Percentiles rank a stretch among this genome's conserved stretches.
Evolutionary conservation across 2,797 vertebrate genomes (phyloP).

Genomic region (Pteropus rufus): DNA sequence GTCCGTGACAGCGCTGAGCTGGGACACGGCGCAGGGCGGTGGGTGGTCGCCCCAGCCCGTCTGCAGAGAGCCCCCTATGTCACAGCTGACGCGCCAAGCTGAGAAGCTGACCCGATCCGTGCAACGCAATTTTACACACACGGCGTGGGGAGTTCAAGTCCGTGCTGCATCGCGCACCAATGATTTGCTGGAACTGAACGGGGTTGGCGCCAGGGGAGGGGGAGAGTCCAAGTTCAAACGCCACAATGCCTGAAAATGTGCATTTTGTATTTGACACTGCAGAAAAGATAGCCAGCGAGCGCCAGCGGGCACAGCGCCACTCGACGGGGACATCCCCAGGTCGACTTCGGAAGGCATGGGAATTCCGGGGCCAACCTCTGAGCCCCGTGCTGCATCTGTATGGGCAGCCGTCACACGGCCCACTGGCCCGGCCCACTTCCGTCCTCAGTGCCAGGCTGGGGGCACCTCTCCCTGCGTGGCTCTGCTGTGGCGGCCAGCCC

Average conservation of each 20-base stretch:
- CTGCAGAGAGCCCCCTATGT: too few relatives aligned
- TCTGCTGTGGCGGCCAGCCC: too few relatives aligned
- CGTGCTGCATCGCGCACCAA: background rate
- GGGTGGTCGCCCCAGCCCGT: too few relatives aligned
- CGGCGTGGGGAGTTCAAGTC: rapidly evolving
- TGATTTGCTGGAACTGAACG: background rate
- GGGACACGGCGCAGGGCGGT: background rate
- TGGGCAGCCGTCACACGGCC: background rate
- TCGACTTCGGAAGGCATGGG: background rate
- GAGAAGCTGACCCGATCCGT: background rate
- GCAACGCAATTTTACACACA: rapidly evolving
- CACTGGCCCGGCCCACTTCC: background rate
- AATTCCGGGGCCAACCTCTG: background rate
- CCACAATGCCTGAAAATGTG: background rate
- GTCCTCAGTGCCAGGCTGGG: too few relatives aligned
- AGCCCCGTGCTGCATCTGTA: background rate
- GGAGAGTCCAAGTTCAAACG: background rate
- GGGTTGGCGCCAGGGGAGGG: background rate
- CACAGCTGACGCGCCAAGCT: background rate
- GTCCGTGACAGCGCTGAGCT: background rate
- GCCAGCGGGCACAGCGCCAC: rapidly evolving
- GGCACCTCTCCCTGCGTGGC: background rate
- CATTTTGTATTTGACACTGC: rapidly evolving
- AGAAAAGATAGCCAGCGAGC: background rate
- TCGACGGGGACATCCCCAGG: background rate